phyloP scores from a whole-genome alignment of 2,113 vertebrate genomes.

The Rissa tridactyla region DNA sequence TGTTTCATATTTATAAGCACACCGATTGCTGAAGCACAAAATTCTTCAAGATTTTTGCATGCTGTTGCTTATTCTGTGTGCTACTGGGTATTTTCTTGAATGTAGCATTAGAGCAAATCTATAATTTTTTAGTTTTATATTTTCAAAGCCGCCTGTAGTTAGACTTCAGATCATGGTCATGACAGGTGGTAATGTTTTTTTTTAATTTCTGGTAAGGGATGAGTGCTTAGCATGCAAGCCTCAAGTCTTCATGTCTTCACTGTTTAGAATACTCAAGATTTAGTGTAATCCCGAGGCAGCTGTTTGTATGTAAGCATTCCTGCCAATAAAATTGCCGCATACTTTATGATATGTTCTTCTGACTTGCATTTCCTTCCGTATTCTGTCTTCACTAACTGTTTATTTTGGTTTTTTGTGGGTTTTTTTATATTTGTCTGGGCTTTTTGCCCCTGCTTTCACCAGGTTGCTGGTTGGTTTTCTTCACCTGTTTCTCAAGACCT shows the following conservation, averaged over 20 bases:
- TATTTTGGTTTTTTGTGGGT: not conserved
- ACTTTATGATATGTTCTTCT: not conserved
- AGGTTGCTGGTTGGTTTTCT: not conserved
- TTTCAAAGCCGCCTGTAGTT: not conserved
- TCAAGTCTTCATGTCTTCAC: not conserved
- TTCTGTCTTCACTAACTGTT: not conserved
- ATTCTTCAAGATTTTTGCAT: not conserved
- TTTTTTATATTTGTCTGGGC: not conserved
- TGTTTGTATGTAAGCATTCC: not conserved
- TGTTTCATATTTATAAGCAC: not conserved
- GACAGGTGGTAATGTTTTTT: not conserved
- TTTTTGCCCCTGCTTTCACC: not conserved
- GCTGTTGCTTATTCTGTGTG: not conserved
- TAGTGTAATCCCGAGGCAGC: not conserved
- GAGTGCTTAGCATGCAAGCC: not conserved
- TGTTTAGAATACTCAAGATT: not conserved
- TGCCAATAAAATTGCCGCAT: not conserved
- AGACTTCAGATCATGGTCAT: not conserved
- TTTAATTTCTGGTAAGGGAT: not conserved
- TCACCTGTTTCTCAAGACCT: not conserved
- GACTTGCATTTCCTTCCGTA: not conserved
- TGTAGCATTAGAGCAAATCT: not conserved
- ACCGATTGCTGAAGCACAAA: not conserved
- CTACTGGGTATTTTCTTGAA: not conserved
- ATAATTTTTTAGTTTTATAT: not conserved